A percentile compares a stretch with the other conserved stretches of the same genome.
These are phyloP conservation scores for Drosophila quadrilineata DNA, from an alignment of 1,140 invertebrate species.

Conservation along the genomic window DNA sequence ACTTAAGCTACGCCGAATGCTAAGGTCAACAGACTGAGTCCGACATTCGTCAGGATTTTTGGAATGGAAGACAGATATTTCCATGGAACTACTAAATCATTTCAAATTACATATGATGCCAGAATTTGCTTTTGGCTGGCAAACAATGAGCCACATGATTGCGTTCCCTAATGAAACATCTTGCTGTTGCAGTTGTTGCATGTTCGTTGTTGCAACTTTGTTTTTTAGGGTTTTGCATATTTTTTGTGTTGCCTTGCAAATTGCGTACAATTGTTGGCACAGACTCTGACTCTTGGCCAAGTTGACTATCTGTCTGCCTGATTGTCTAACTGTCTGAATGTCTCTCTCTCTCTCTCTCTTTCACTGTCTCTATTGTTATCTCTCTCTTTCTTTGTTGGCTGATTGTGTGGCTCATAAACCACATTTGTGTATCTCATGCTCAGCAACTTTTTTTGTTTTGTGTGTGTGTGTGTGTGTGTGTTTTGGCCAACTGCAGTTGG, in stretches of 20 bases:
- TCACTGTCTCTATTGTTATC: too few species aligned
- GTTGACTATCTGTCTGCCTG: conserved; percentile 5
- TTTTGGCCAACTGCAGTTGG: too few species aligned
- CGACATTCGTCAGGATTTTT: conserved; percentile 25
- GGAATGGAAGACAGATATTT: conserved; percentile 1
- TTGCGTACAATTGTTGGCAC: conserved; percentile 58
- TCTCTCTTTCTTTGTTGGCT: too few species aligned
- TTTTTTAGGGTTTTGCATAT: conserved; percentile 26
- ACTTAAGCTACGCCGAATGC: conserved; percentile 45
- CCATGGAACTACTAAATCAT: too few species aligned
- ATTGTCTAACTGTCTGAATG: conserved; percentile 2
- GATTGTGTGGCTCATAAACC: conserved; percentile 2
- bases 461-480: neutral
- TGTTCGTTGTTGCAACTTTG: conserved; percentile 3
- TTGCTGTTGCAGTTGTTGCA: conserved; percentile 10
- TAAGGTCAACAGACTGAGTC: conserved; percentile 37
- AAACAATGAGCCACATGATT: conserved; percentile 21
- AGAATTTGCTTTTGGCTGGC: too few species aligned
- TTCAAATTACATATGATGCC: too few species aligned
- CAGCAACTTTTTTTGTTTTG: neutral
- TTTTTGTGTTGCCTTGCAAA: conserved; percentile 44
- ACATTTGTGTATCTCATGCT: conserved; percentile 3
- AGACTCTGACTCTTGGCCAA: conserved; percentile 24
- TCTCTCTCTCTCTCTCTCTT: too few species aligned
- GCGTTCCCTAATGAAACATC: conserved; percentile 19